Base-by-base conservation (phyloP, 2,113 vertebrate genomes). In the Cottus gobio region DNA sequence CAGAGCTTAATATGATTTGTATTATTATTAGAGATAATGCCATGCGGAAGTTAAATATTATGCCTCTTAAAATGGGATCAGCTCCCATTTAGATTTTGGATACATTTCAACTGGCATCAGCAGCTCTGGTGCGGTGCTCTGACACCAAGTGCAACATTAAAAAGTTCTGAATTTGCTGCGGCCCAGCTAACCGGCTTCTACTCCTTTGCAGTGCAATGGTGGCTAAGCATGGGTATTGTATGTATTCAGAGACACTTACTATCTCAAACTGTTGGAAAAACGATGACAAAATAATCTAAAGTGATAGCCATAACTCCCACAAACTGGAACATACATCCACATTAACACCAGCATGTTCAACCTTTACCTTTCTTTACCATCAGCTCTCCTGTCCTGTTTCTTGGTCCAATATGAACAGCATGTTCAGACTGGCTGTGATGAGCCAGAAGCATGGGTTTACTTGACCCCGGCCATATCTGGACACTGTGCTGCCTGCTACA, bases 391-490 rank as follows among this genome's bases (percentile, higher is more conserved):
- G 39, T 11, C 20, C 62, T 1, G 22, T 71, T 26, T 67, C 60
- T 56, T 56, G 4, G 46, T 74, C 48, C 52, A 52, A 34, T 31
- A 63, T 61, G 70, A 56, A 26, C 58, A 63, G 44, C 28, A 52
- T 37, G 64, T 73, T 63, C 69, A 75, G 24, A 31, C 68, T 72
- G 87, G 75, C 72, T 80, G 77, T 48, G 71, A 87, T 76, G 84
- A 77, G 75, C 82, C 70, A 67, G 70, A 46, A 73, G 69, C 61
- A 63, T 71, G 37, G 74, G 76, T 89, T 86, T 62, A 75, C 70
- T 71, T 90, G 86, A 93, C 84, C 71, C 77, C 1, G 64, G 69
- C 82, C 68, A 81, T 89, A 86, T 87, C 81, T 60, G 85, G 84
- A 85, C 16, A 16, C 72, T 12, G 44, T 15, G 46, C 66, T 39